phyloP scores from a whole-genome alignment of 2,888 invertebrate species.

The Rhodophaea formosa region DNA sequence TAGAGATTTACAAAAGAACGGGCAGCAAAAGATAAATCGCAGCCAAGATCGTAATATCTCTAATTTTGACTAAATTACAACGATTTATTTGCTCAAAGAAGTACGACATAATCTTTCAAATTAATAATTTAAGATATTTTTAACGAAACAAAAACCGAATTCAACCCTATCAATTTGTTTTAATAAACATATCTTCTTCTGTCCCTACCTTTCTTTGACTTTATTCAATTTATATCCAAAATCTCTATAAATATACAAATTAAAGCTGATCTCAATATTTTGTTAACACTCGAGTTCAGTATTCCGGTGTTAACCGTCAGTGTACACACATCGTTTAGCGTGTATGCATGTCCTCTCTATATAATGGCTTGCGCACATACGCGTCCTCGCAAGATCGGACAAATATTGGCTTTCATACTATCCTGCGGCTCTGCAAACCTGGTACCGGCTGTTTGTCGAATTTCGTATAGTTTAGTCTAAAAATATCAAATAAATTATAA shows the following conservation, averaged over 20 bases:
- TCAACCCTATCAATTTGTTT: too few relatives aligned
- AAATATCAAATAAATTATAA: background rate
- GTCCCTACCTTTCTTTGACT: too few relatives aligned
- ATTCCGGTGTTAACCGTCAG: slow-evolving; percentile 33
- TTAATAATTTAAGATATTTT: too few relatives aligned
- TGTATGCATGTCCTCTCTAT: slow-evolving; percentile 43
- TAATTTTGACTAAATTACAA: too few relatives aligned
- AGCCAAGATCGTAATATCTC: too few relatives aligned
- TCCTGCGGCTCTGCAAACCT: background rate
- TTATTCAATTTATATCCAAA: too few relatives aligned
- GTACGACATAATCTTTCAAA: too few relatives aligned
- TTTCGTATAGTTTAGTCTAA: background rate
- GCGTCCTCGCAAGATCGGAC: slow-evolving; percentile 40
- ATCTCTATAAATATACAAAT: background rate
- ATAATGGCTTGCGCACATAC: slow-evolving; percentile 55
- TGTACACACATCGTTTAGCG: slow-evolving; percentile 35
- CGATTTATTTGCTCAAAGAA: too few relatives aligned
- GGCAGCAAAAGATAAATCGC: too few relatives aligned
- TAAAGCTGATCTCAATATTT: slow-evolving; percentile 28
- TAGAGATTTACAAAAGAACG: too few relatives aligned
- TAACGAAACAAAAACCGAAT: too few relatives aligned
- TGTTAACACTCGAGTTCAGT: slow-evolving; percentile 38
- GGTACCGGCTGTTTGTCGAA: background rate
- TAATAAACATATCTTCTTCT: too few relatives aligned
- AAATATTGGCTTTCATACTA: slow-evolving; percentile 59